Evolutionary conservation across 2,797 vertebrate species (phyloP).

Genomic region (Ceryle rudis): DNA sequence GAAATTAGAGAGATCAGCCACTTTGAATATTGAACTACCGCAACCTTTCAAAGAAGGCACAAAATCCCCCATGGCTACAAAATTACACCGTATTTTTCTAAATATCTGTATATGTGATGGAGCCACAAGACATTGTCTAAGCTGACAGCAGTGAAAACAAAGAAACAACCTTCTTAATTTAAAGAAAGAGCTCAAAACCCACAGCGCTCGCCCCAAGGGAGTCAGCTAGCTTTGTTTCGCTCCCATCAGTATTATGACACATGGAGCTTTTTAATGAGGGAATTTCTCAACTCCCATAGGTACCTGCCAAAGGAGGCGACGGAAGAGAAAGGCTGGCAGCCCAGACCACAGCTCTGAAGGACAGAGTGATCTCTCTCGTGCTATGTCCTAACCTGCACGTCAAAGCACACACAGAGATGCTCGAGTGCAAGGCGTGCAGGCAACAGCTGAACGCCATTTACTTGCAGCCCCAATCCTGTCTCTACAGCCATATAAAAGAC

Average conservation of each 20-base stretch:
- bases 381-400: background rate
- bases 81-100: background rate
- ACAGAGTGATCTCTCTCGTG: fast-evolving
- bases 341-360: background rate
- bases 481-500: background rate
- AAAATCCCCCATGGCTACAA: background rate
- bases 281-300: background rate
- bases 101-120: fast-evolving
- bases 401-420: background rate
- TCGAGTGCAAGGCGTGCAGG: fast-evolving
- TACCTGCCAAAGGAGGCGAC: background rate
- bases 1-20: background rate
- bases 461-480: background rate
- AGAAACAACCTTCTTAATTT: background rate
- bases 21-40: background rate
- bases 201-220: background rate
- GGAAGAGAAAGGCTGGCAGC: background rate
- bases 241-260: slow-evolving; percentile 2
- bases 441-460: background rate
- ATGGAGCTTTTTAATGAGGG: slow-evolving; percentile 9
- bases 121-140: background rate
- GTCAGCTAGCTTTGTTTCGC: background rate
- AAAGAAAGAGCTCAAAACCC: background rate
- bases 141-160: background rate
- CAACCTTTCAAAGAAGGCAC: background rate